Evolutionary conservation across 2,888 invertebrate species (phyloP).

Genomic region (Agrilus mali): DNA sequence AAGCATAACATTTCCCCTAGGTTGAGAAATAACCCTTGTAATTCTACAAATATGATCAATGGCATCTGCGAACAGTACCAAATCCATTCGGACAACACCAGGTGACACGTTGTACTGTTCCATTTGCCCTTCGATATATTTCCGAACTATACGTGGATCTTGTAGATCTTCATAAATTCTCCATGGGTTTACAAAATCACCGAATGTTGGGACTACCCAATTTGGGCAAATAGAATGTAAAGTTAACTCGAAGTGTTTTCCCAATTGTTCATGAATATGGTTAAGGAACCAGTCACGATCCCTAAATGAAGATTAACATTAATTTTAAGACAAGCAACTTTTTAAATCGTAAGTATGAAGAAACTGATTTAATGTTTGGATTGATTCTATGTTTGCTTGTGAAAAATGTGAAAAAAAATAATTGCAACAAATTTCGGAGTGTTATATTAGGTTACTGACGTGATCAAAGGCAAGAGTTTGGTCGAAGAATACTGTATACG

Average conservation of each 20-base stretch:
- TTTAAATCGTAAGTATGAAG: too few species aligned
- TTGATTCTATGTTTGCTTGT: too few species aligned
- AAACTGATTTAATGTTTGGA: too few species aligned
- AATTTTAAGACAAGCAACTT: too few species aligned
- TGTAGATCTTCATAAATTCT: conserved; percentile 69
- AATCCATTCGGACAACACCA: conserved; percentile 64
- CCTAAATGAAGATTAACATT: conserved; percentile 27
- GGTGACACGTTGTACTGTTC: conserved; percentile 71
- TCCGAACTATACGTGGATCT: conserved; percentile 45
- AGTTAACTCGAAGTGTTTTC: conserved; percentile 67
- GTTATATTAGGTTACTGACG: too few species aligned
- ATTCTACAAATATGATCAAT: conserved; percentile 76
- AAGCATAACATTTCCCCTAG: conserved; percentile 69
- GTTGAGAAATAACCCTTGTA: conserved; percentile 71
- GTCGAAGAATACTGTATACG: too few species aligned
- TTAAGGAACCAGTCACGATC: conserved; percentile 67
- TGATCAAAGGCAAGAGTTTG: too few species aligned
- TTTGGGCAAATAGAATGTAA: conserved; percentile 66
- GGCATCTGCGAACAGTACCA: conserved; percentile 78
- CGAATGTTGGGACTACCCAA: conserved; percentile 57
- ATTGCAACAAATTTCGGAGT: too few species aligned
- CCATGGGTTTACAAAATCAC: conserved; percentile 68
- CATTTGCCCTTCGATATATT: conserved; percentile 43
- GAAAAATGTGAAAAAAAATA: too few species aligned
- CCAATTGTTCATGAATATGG: conserved; percentile 60